A percentile compares a stretch with the other conserved stretches of the same genome.
Evolutionary conservation across 2,888 invertebrate species (phyloP).

Genomic region (Synanthedon andrenaeformis): DNA sequence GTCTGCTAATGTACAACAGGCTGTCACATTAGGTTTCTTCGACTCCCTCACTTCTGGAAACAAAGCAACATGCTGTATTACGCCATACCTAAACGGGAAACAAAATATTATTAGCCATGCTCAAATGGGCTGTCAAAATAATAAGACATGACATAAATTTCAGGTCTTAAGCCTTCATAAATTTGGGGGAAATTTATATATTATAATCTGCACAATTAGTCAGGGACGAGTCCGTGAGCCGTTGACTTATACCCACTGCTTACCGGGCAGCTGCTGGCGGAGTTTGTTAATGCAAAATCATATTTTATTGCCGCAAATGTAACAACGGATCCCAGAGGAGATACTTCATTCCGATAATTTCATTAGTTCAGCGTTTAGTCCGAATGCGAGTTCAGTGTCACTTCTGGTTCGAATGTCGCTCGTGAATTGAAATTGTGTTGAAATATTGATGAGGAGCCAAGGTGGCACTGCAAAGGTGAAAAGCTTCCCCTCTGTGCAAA

Average conservation of each 20-base stretch:
- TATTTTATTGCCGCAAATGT: slow-evolving; percentile 21
- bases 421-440: neutral
- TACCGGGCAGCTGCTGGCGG: slow-evolving; percentile 15
- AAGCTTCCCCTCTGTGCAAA: slow-evolving; percentile 5
- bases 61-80: too few species aligned
- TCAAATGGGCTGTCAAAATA: slow-evolving; percentile 51
- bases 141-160: slow-evolving; percentile 52
- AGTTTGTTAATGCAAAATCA: slow-evolving; percentile 24
- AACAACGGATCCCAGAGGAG: slow-evolving; percentile 9
- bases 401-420: too few species aligned
- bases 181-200: slow-evolving; percentile 37
- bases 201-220: slow-evolving; percentile 54
- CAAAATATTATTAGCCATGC: slow-evolving; percentile 22
- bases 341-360: slow-evolving; percentile 17
- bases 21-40: too few species aligned
- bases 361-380: slow-evolving; percentile 8
- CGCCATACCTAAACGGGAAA: too few species aligned
- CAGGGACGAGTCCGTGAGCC: slow-evolving; percentile 22
- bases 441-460: neutral
- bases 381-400: too few species aligned
- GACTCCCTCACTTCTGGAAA: too few species aligned
- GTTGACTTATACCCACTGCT: slow-evolving; percentile 22
- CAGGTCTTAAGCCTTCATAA: slow-evolving; percentile 34
- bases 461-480: neutral
- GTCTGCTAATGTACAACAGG: too few species aligned